Evolutionary conservation across 2,888 invertebrate species (phyloP), one percentile per base, ranked within the genome.

Genomic region (Pecten maximus): DNA sequence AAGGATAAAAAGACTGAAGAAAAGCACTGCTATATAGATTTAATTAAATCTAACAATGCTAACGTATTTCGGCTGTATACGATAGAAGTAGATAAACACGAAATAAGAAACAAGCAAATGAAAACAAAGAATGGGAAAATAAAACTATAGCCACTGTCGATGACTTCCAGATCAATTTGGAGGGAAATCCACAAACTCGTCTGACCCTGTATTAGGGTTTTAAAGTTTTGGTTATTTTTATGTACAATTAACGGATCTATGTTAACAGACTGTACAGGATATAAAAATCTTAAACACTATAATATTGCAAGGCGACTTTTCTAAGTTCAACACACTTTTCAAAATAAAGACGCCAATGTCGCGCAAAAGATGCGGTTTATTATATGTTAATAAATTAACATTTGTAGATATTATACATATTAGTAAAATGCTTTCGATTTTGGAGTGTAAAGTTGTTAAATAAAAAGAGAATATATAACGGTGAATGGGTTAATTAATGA

Each of bases 71-170:
- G 35, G 10, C 28, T 6, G 28, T 74, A 74, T 35, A 74, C 19
- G 74, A 74, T 74, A 74, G 74, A 74, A 74, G 74, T 35, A 74
- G 74, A 74, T 74, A 74, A 74, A 74, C 74, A 74, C 35, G 74
- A 74, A 74, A 74, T 74, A 74, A 74, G 74, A 74, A 74, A 74
- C 74, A 74, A 74, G 74, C 35, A 12, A 74, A 74, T 74, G 28
- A 74, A 74, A 74, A 74, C 74, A 74, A 74, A 74, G 35, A 35
- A 23, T 35, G 74, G 35, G 23, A 74, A 54, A 74, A 74, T 74
- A 28, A 74, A 74, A 74, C 74, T 74, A 74, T 35, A 28, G 74
- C 74, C 74, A 35, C 74, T 23, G 15, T 8, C 4, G 74, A 74
- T 74, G 28, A 35, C 35, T 74, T 74, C 74, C 74, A 74, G 35